A percentile compares a stretch with the other conserved stretches of the same genome.
phyloP scores from a whole-genome alignment of 2,888 invertebrate genomes.

The Philaethria dido region DNA sequence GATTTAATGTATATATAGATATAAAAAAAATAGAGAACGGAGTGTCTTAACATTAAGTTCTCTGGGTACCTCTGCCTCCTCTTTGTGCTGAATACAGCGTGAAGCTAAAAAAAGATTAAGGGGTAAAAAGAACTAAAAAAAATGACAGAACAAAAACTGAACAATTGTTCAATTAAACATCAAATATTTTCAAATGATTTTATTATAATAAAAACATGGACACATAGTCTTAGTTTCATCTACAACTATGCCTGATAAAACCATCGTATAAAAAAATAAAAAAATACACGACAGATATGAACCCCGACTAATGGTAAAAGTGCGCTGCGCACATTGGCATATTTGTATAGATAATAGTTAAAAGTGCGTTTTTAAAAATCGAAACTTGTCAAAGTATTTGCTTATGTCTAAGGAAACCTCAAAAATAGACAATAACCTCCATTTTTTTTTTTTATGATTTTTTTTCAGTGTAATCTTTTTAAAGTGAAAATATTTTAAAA shows the following conservation, averaged over 20 bases:
- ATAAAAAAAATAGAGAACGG: no score
- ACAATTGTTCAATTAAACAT: constrained; percentile 69
- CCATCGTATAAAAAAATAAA: constrained; percentile 28
- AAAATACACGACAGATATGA: constrained; percentile 26
- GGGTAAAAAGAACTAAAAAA: constrained; percentile 44
- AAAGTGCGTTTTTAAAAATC: constrained; percentile 3
- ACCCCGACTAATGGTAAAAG: constrained; percentile 16
- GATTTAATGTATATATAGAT: no score
- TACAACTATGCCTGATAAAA: constrained; percentile 50
- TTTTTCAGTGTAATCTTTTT: no score
- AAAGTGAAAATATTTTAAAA: no score
- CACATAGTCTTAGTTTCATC: constrained; percentile 50
- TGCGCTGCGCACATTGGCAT: background rate
- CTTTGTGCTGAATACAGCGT: no score
- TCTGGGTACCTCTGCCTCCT: no score
- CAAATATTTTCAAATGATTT: constrained; percentile 61
- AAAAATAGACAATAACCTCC: background rate
- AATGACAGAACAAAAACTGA: constrained; percentile 46
- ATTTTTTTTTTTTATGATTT: background rate
- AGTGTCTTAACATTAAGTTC: no score
- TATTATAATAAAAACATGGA: constrained; percentile 69
- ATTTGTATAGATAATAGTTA: background rate
- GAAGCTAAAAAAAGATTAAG: background rate
- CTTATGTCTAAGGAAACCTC: background rate
- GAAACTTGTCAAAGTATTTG: background rate